A percentile compares a stretch with the other conserved stretches of the same genome.
These are phyloP conservation scores for Apodemia duryi DNA, from an alignment of 2,888 invertebrate genomes.

Conservation along the genomic window DNA sequence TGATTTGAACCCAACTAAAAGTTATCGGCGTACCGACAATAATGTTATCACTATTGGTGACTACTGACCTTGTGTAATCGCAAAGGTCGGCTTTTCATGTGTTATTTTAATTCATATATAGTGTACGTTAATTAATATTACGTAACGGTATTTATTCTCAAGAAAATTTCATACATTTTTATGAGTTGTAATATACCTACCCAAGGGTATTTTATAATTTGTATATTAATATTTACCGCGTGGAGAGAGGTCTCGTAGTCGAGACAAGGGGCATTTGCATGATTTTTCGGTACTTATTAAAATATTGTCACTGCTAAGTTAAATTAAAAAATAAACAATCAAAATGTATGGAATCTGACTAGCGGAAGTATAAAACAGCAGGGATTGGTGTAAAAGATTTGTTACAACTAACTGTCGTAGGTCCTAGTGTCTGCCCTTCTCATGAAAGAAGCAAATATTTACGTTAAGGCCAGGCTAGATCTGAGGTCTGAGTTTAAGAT, in stretches of 20 bases:
- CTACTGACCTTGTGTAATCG: slow-evolving; percentile 52
- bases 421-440: no score
- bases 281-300: neutral
- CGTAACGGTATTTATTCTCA: slow-evolving; percentile 6
- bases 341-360: no score
- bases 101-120: slow-evolving; percentile 23
- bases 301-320: no score
- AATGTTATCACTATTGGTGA: slow-evolving; percentile 32
- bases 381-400: no score
- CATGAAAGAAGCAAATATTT: no score
- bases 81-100: slow-evolving; percentile 50
- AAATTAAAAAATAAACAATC: no score
- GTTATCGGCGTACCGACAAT: slow-evolving; percentile 36
- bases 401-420: no score
- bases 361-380: no score
- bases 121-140: slow-evolving; percentile 35
- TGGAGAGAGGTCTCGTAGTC: neutral
- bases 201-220: neutral
- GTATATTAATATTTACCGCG: neutral
- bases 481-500: no score
- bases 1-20: slow-evolving; percentile 33
- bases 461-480: no score
- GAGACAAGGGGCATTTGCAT: neutral
- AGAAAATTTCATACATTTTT: neutral
- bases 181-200: no score